These are phyloP conservation scores for Tetragnatha versicolor DNA, from an alignment of 1,140 invertebrate genomes.

Conservation along the genomic window DNA sequence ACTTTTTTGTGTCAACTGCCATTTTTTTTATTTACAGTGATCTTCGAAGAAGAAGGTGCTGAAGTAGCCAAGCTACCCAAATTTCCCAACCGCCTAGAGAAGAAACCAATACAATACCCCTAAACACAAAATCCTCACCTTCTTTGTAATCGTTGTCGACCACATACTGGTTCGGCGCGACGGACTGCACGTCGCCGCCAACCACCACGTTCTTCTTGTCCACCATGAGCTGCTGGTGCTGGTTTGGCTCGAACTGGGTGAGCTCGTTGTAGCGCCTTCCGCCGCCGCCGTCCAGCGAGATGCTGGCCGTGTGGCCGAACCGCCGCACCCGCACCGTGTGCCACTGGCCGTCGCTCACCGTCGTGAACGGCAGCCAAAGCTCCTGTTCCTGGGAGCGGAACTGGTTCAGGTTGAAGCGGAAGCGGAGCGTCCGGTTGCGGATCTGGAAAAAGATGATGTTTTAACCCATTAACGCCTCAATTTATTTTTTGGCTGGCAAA, in stretches of 20 bases:
- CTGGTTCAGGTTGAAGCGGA: slow-evolving; percentile 92
- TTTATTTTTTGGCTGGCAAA: too few species aligned
- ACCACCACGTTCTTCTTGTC: slow-evolving; percentile 95
- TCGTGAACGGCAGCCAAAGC: slow-evolving; percentile 86
- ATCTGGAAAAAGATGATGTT: slow-evolving; percentile 69
- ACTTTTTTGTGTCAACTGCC: too few species aligned
- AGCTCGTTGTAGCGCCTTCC: slow-evolving; percentile 93
- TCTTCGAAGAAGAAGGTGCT: too few species aligned
- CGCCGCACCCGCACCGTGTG: slow-evolving; percentile 84
- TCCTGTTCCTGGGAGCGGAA: slow-evolving; percentile 80
- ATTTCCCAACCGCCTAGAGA: too few species aligned
- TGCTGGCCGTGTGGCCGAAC: slow-evolving; percentile 90
- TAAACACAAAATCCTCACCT: slow-evolving; percentile 72
- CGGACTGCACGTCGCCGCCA: slow-evolving; percentile 93
- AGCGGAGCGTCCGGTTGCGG: slow-evolving; percentile 86
- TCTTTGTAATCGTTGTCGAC: slow-evolving; percentile 95
- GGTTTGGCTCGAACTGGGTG: slow-evolving; percentile 83
- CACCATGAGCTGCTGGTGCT: slow-evolving; percentile 87
- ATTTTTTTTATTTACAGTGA: too few species aligned
- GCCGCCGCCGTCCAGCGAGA: slow-evolving; percentile 94
- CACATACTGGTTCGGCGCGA: slow-evolving; percentile 77
- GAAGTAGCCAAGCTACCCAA: too few species aligned
- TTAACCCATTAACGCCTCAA: not conserved
- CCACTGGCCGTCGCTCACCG: slow-evolving; percentile 96
- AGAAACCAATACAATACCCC: too few species aligned